Evolutionary conservation across 1,140 invertebrate species (phyloP).

Genomic region (Bactericera cockerelli): DNA sequence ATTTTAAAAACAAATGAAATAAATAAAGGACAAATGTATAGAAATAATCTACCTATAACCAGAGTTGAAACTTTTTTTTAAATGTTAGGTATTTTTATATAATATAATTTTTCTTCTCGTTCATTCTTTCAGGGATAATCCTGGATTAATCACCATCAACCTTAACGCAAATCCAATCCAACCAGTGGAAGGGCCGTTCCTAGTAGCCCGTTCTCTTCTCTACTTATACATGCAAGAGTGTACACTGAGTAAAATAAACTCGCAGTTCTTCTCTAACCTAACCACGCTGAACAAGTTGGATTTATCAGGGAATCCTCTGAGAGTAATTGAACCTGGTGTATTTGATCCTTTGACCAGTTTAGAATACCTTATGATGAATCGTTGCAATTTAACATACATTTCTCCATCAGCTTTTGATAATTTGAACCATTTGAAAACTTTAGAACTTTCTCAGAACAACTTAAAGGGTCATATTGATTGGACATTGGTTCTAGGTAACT

Average conservation of each 20-base stretch:
- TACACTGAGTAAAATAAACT: slow-evolving; percentile 38
- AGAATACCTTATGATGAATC: slow-evolving; percentile 45
- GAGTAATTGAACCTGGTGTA: slow-evolving; percentile 35
- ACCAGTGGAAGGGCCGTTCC: slow-evolving; percentile 42
- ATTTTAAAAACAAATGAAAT: too few species aligned
- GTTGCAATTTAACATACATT: slow-evolving; percentile 43
- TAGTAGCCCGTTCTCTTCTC: slow-evolving; percentile 44
- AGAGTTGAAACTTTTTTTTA: too few species aligned
- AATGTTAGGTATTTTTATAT: too few species aligned
- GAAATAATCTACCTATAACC: too few species aligned
- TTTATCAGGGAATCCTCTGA: slow-evolving; percentile 49
- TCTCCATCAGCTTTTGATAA: slow-evolving; percentile 37
- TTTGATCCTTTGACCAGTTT: slow-evolving; percentile 45
- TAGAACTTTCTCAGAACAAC: slow-evolving; percentile 45
- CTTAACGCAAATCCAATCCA: slow-evolving; percentile 48
- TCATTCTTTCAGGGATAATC: slow-evolving; percentile 41
- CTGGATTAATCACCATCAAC: slow-evolving; percentile 48
- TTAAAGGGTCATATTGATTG: slow-evolving; percentile 37
- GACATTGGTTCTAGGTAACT: slow-evolving; percentile 38
- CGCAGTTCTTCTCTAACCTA: slow-evolving; percentile 47
- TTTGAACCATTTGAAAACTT: slow-evolving; percentile 40
- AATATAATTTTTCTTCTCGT: too few species aligned
- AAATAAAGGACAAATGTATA: too few species aligned
- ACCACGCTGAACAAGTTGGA: slow-evolving; percentile 46
- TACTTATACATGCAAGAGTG: slow-evolving; percentile 50